Base-by-base conservation (phyloP, 2,113 vertebrate genomes). In the Bos javanicus region DNA sequence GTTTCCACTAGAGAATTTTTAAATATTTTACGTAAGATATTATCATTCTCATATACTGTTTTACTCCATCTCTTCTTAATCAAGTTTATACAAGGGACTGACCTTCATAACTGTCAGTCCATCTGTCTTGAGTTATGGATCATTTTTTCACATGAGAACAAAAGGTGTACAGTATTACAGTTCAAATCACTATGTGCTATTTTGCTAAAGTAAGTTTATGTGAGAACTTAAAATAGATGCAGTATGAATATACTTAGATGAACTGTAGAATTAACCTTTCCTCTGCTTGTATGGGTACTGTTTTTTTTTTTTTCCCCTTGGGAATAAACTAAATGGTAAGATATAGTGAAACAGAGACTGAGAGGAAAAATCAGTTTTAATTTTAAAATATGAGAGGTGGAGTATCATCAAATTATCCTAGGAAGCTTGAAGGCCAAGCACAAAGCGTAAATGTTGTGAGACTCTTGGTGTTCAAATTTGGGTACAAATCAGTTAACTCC, bases 121-220 rank as follows among this genome's bases (percentile, higher is more conserved):
- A 87, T 90, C 59, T 92, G 74, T 85, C n/a, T 98, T 98, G 28
- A 92, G 43, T 95, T 97, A 94, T 87, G 30, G 39, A 64, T 97
- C 48, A 88, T 94, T 98, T 76, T 94, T 57, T 98, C 5, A 33
- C 6, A 80, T 33, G 33, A 54, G 16, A 33, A 85, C 50, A 54
- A 26, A 6, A 92, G 94, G 17, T 78, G 3, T 71, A 64, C 21
- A 57, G 1, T 97, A 4, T 96, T 93, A 95, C 15, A 90, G 30
- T 36, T 43, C 6, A 94, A 52, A 85, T 25, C 91, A 93, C 15
- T 94, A 25, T 85, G 87, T 87, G 62, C 25, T 30, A 12, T 95
- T 97, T 97, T 48, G 14, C 1, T 50, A 96, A 46, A 64, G 26
- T 81, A 39, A 52, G 2, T 86, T 16, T 85, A 54, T 11, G 26